Conservation (phyloP, 2,113 vertebrate species). For the Nothobranchius kuhntae region DNA sequence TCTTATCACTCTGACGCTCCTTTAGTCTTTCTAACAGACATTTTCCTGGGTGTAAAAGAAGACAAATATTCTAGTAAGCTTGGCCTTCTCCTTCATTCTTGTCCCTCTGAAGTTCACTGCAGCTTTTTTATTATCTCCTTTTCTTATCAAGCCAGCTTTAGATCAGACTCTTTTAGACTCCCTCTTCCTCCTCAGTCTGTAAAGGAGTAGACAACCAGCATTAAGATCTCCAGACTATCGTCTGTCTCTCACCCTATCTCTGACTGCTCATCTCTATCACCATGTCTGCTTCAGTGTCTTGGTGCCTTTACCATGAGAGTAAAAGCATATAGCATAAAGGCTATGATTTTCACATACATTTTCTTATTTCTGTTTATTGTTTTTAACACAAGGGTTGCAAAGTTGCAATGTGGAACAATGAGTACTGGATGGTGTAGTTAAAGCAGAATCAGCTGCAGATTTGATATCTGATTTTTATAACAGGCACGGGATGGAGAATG, state of each 20-base stretch:
- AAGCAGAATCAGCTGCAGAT: neutral
- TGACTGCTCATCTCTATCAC: slow-evolving; percentile 19
- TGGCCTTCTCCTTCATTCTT: slow-evolving; percentile 27
- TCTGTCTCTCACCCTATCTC: slow-evolving; percentile 29
- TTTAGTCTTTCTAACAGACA: slow-evolving; percentile 11
- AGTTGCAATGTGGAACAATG: too few relatives aligned
- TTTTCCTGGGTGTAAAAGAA: slow-evolving; percentile 21
- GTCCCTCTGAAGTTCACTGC: slow-evolving; percentile 44
- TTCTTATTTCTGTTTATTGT: neutral
- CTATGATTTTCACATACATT: neutral
- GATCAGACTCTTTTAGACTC: slow-evolving; percentile 54
- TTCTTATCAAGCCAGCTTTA: slow-evolving; percentile 54
- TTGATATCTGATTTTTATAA: slow-evolving; percentile 2
- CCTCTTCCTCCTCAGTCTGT: slow-evolving; percentile 34
- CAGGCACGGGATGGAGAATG: slow-evolving; percentile 7
- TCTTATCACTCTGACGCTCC: slow-evolving; percentile 37
- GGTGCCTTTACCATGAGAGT: neutral
- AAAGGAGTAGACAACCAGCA: slow-evolving; percentile 42
- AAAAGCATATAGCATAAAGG: neutral
- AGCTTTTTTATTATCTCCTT: slow-evolving; percentile 51
- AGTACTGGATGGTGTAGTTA: neutral
- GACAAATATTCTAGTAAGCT: slow-evolving; percentile 36
- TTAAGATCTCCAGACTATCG: slow-evolving; percentile 32
- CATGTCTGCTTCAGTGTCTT: slow-evolving; percentile 14
- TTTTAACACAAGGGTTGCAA: neutral